Evolutionary conservation across 2,888 invertebrate species (phyloP).

Genomic region (Scaptomyza polygonia): DNA sequence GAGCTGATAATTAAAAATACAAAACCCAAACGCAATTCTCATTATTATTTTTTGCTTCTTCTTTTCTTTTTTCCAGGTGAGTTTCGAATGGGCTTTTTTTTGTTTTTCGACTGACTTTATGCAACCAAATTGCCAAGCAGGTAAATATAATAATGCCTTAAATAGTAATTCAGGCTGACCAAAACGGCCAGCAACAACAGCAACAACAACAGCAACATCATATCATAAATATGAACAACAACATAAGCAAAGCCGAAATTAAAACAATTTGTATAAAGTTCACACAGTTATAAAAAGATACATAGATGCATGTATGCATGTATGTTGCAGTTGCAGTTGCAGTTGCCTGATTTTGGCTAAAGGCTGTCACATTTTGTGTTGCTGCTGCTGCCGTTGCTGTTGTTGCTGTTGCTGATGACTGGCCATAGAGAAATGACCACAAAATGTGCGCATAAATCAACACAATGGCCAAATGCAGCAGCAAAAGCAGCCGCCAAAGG

Average conservation of each 20-base stretch:
- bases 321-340: conserved; percentile 44
- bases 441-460: conserved; percentile 77
- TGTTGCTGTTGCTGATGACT: conserved; percentile 33
- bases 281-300: conserved; percentile 48
- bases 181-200: conserved; percentile 28
- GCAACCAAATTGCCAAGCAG: conserved; percentile 43
- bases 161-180: conserved; percentile 55
- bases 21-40: neutral
- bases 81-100: conserved; percentile 43
- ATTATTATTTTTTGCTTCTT: conserved; percentile 7
- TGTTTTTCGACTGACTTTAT: conserved; percentile 23
- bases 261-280: conserved; percentile 61
- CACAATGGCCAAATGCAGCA: conserved; percentile 65
- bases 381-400: conserved; percentile 30
- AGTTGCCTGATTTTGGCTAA: conserved; percentile 68
- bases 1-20: neutral
- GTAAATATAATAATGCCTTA: conserved; percentile 51
- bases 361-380: conserved; percentile 70
- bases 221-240: conserved; percentile 41
- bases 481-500: conserved; percentile 48
- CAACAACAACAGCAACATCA: conserved; percentile 25
- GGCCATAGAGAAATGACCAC: conserved; percentile 71
- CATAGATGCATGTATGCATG: conserved; percentile 23
- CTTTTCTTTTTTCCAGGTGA: conserved; percentile 57
- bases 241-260: conserved; percentile 43